These are phyloP conservation scores for Euglossa dilemma DNA, from an alignment of 1,140 invertebrate genomes.

Conservation along the genomic window DNA sequence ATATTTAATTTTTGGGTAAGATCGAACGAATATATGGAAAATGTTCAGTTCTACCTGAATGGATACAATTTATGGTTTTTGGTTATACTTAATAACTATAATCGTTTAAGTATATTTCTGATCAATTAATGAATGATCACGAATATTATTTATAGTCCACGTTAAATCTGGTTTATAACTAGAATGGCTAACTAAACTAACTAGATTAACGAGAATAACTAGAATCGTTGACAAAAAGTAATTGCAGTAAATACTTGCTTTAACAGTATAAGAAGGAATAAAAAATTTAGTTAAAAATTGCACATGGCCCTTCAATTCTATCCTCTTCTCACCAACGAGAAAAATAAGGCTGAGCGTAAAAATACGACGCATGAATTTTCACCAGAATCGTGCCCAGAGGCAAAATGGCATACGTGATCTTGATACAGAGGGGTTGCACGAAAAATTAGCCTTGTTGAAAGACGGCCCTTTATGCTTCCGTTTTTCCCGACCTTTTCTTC, in stretches of 20 bases:
- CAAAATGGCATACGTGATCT: conserved; percentile 77
- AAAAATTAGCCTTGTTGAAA: conserved; percentile 77
- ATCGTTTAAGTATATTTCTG: too few species aligned
- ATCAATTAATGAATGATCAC: too few species aligned
- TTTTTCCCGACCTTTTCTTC: conserved; percentile 51
- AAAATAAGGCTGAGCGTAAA: conserved; percentile 27
- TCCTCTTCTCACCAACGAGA: background rate
- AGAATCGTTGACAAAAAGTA: background rate
- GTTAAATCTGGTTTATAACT: background rate
- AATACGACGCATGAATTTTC: conserved; percentile 58
- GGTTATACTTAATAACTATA: too few species aligned
- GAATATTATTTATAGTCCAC: too few species aligned
- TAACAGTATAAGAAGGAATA: background rate
- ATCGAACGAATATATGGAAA: too few species aligned
- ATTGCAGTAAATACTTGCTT: background rate
- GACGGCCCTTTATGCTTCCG: conserved; percentile 65
- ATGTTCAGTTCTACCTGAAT: too few species aligned
- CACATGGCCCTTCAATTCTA: background rate
- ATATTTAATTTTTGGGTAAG: too few species aligned
- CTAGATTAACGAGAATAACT: too few species aligned
- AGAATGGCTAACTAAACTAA: too few species aligned
- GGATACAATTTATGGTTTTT: too few species aligned
- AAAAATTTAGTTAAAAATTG: background rate
- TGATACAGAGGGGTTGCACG: conserved; percentile 70
- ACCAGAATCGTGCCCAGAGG: conserved; percentile 67